Evolutionary conservation across 2,888 invertebrate species (phyloP).

Genomic region (Xestia sexstrigata): DNA sequence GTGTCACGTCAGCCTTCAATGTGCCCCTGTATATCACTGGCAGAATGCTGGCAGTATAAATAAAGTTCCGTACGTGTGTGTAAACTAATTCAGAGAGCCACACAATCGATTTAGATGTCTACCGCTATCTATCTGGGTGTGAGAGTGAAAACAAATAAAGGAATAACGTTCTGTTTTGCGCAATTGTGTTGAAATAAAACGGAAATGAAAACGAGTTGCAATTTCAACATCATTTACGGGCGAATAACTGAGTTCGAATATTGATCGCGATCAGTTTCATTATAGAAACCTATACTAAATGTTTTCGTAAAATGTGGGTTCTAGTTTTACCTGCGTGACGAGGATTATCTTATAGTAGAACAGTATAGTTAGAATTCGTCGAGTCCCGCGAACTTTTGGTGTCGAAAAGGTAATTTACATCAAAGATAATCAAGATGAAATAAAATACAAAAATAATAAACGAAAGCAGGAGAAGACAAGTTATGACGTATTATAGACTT

Average conservation of each 20-base stretch:
- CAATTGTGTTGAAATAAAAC: constrained; percentile 6
- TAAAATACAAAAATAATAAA: too few species aligned
- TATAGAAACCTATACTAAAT: too few species aligned
- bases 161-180: not conserved
- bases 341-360: too few species aligned
- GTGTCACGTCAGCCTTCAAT: constrained; percentile 54
- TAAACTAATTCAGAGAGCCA: constrained; percentile 60
- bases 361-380: too few species aligned
- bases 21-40: constrained; percentile 56
- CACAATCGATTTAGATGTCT: constrained; percentile 60
- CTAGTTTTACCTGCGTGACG: too few species aligned
- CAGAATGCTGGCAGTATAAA: constrained; percentile 54
- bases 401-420: too few species aligned
- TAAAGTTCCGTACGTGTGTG: constrained; percentile 51
- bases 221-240: not conserved
- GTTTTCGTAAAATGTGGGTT: too few species aligned
- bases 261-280: not conserved
- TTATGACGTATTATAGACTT: too few species aligned
- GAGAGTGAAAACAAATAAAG: constrained; percentile 27
- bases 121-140: constrained; percentile 37
- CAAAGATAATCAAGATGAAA: too few species aligned
- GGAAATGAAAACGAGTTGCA: constrained; percentile 3
- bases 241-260: not conserved
- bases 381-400: too few species aligned
- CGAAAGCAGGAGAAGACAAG: too few species aligned